These are phyloP conservation scores for Bubo scandiacus DNA, from an alignment of 2,113 vertebrate genomes.

Conservation along the genomic window DNA sequence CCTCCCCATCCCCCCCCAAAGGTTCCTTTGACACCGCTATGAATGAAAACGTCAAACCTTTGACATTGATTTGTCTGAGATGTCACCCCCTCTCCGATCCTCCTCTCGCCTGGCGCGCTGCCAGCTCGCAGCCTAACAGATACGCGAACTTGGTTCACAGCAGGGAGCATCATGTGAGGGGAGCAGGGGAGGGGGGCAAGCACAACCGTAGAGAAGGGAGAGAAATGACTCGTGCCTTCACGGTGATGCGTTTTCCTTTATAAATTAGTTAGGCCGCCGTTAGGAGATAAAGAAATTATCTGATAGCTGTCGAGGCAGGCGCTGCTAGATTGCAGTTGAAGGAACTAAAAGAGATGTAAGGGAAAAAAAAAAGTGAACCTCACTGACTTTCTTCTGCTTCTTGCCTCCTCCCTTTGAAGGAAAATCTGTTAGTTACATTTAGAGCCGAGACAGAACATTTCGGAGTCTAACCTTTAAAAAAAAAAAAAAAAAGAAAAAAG, in stretches of 20 bases:
- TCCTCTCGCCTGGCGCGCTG: neutral
- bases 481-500: neutral
- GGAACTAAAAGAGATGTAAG: constrained; percentile 13
- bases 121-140: constrained; percentile 15
- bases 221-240: constrained; percentile 10
- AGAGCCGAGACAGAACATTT: neutral
- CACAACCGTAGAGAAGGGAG: neutral
- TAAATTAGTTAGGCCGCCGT: constrained; percentile 56
- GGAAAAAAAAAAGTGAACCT: neutral
- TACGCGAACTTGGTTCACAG: neutral
- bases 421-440: neutral
- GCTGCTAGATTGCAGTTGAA: neutral
- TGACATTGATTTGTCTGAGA: constrained; percentile 60
- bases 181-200: neutral
- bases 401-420: neutral
- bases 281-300: constrained; percentile 57
- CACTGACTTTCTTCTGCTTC: neutral
- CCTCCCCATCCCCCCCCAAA: neutral
- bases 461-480: neutral
- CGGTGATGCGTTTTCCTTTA: constrained; percentile 31
- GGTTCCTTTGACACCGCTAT: neutral
- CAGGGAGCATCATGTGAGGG: neutral
- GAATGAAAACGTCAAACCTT: constrained; percentile 66
- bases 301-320: constrained; percentile 24
- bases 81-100: constrained; percentile 9